phyloP scores from a whole-genome alignment of 2,113 vertebrate species.

The Cathartes aura region DNA sequence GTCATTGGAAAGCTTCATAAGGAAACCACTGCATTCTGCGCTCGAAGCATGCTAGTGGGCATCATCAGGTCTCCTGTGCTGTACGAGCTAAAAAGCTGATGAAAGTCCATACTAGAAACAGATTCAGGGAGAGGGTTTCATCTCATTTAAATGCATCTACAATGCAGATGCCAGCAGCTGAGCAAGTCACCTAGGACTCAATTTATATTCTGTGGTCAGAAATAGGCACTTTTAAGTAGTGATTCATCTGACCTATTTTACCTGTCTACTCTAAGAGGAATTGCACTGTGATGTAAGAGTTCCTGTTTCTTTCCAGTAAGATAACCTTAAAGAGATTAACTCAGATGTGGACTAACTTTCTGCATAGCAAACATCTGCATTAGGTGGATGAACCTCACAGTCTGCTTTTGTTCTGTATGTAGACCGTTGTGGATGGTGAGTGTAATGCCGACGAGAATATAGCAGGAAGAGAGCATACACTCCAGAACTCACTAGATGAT shows the following conservation, averaged over 20 bases:
- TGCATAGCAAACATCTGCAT: not conserved
- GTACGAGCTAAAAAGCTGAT: not conserved
- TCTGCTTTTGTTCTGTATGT: not conserved
- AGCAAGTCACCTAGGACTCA: not conserved
- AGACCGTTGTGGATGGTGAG: not conserved
- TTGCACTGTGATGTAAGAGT: not conserved
- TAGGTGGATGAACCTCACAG: not conserved
- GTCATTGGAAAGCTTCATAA: not conserved
- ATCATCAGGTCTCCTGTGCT: not conserved
- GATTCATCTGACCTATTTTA: conserved; percentile 20
- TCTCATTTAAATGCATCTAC: not conserved
- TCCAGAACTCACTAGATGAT: not conserved
- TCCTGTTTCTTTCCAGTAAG: not conserved
- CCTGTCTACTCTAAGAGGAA: not conserved
- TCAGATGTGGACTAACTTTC: not conserved
- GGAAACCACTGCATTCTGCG: not conserved
- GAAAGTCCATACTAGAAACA: not conserved
- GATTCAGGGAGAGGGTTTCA: not conserved
- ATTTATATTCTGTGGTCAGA: not conserved
- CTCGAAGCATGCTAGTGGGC: not conserved
- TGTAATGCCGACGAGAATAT: not conserved
- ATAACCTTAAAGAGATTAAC: not conserved
- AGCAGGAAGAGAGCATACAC: not conserved
- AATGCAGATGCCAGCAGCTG: not conserved
- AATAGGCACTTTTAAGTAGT: not conserved